phyloP scores from a whole-genome alignment of 2,797 vertebrate genomes.

The Falco novaeseelandiae region DNA sequence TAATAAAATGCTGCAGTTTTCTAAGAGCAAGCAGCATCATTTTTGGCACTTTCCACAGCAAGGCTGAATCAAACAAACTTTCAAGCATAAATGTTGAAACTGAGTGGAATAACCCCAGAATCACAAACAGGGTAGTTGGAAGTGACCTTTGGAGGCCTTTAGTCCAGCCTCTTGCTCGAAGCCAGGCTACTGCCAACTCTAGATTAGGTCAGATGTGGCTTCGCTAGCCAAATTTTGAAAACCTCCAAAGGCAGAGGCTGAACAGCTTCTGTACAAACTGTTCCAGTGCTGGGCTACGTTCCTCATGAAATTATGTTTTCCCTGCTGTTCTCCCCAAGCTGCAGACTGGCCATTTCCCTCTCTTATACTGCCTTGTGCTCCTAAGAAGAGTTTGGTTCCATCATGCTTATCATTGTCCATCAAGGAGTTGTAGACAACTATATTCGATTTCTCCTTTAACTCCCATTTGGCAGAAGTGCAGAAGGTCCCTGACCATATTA shows the following conservation, averaged over 20 bases:
- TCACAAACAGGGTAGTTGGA: neutral
- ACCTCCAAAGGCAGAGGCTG: neutral
- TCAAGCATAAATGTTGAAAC: neutral
- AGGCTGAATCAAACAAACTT: neutral
- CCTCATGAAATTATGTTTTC: neutral
- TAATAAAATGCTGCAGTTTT: neutral
- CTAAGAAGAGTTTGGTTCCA: neutral
- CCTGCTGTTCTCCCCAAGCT: neutral
- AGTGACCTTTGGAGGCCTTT: neutral
- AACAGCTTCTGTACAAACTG: neutral
- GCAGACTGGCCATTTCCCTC: neutral
- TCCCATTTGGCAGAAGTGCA: neutral
- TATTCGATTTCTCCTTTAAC: neutral
- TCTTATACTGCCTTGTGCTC: neutral
- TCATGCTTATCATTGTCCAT: neutral
- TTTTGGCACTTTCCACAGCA: neutral
- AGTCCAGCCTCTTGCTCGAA: neutral
- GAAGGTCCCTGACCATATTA: neutral
- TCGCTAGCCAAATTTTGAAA: neutral
- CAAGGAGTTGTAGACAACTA: neutral
- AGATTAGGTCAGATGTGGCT: neutral
- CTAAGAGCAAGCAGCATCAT: neutral
- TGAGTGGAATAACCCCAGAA: neutral
- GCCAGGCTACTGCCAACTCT: neutral
- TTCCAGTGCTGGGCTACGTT: neutral